These are phyloP conservation scores for Epinotia nisella DNA, from an alignment of 2,888 invertebrate genomes.

Conservation along the genomic window DNA sequence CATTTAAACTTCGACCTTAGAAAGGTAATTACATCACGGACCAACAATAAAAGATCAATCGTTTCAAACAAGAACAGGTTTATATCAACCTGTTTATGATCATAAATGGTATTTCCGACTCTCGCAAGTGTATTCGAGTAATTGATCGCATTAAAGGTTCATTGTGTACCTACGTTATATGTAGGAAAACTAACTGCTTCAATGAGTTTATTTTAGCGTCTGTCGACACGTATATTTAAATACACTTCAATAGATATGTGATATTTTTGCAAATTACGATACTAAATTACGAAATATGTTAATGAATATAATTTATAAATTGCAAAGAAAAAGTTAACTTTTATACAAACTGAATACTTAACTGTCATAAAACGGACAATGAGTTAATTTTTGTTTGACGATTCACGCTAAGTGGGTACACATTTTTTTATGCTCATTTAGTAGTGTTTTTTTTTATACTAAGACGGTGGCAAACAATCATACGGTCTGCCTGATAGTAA, in stretches of 20 bases:
- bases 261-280: conserved; percentile 13
- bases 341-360: too few relatives aligned
- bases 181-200: conserved; percentile 17
- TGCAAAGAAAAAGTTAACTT: too few relatives aligned
- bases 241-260: conserved; percentile 9
- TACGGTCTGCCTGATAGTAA: too few relatives aligned
- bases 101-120: conserved; percentile 33
- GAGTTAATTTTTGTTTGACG: too few relatives aligned
- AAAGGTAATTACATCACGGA: conserved; percentile 51
- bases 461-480: too few relatives aligned
- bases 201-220: conserved; percentile 16
- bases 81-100: conserved; percentile 25
- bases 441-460: too few relatives aligned
- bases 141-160: conserved; percentile 15
- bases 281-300: too few relatives aligned
- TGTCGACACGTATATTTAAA: conserved; percentile 2
- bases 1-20: conserved; percentile 64
- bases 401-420: too few relatives aligned
- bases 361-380: too few relatives aligned
- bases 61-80: conserved; percentile 17
- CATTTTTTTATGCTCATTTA: too few relatives aligned
- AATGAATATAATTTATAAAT: too few relatives aligned
- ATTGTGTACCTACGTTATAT: background rate
- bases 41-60: conserved; percentile 20
- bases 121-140: conserved; percentile 13